These are phyloP conservation scores for Ectemnius lituratus DNA, from an alignment of 2,888 invertebrate species.

Conservation along the genomic window DNA sequence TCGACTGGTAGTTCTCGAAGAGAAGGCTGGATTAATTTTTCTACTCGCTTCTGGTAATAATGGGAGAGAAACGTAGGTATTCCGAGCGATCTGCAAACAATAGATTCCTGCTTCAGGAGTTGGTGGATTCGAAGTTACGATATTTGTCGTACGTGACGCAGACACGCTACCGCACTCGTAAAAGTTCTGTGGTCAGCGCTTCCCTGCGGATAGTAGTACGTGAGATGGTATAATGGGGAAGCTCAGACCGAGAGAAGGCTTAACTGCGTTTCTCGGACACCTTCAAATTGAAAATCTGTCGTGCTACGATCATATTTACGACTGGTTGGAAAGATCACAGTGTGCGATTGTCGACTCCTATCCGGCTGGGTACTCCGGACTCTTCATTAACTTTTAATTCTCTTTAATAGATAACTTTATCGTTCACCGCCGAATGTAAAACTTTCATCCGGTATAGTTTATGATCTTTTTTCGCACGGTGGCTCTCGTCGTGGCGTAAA, in stretches of 20 bases:
- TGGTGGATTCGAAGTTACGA: constrained; percentile 49
- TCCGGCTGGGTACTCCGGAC: too few species aligned
- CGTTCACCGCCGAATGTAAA: background rate
- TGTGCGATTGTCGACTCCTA: too few species aligned
- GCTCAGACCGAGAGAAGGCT: constrained; percentile 21
- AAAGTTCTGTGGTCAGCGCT: constrained; percentile 36
- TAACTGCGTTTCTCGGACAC: constrained; percentile 9
- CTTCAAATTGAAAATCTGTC: constrained; percentile 8
- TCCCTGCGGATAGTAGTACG: constrained; percentile 30
- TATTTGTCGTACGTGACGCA: constrained; percentile 60
- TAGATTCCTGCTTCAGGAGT: constrained; percentile 33
- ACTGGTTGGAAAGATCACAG: background rate
- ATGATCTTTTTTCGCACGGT: too few species aligned
- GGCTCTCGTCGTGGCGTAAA: background rate
- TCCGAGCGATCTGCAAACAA: constrained; percentile 55
- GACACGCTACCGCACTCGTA: constrained; percentile 53
- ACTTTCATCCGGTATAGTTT: too few species aligned
- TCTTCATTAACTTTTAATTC: too few species aligned
- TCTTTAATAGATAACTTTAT: too few species aligned
- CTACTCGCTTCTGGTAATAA: constrained; percentile 41
- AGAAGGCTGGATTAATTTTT: constrained; percentile 38
- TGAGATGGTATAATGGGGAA: constrained; percentile 35
- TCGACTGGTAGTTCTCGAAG: constrained; percentile 5
- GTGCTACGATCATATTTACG: background rate
- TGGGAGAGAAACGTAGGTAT: constrained; percentile 5